Evolutionary conservation across 2,113 vertebrate species (phyloP).

Genomic region (Zeus faber): DNA sequence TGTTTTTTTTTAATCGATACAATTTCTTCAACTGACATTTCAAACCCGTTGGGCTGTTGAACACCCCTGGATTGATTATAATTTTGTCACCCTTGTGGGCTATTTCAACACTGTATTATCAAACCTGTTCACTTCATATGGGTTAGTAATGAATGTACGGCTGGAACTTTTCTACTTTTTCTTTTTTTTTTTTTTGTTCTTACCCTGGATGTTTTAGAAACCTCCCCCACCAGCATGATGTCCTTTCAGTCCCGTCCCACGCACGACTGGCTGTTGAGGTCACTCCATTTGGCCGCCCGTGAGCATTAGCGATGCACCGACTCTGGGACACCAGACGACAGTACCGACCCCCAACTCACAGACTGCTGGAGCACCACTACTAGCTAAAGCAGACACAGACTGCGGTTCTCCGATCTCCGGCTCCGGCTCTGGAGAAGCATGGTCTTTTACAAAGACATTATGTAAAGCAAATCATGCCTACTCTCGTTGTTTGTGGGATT

Average conservation of each 20-base stretch:
- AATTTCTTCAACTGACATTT: not conserved
- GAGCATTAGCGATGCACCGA: not conserved
- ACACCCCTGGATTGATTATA: not conserved
- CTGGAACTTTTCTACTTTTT: too few species aligned
- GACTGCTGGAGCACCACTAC: not conserved
- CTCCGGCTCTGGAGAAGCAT: too few species aligned
- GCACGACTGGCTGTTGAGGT: not conserved
- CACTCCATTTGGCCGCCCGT: not conserved
- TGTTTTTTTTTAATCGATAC: not conserved
- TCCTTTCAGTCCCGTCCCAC: not conserved
- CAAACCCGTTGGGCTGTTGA: not conserved
- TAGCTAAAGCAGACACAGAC: too few species aligned
- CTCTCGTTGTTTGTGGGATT: too few species aligned
- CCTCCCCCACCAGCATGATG: not conserved
- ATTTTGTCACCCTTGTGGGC: not conserved
- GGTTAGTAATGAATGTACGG: not conserved
- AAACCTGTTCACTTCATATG: not conserved
- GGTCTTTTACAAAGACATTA: too few species aligned
- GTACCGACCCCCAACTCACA: not conserved
- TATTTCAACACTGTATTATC: too few species aligned
- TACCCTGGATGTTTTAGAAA: not conserved
- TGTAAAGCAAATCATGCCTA: too few species aligned
- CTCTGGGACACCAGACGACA: not conserved
- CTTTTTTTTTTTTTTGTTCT: not conserved
- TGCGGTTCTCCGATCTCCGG: too few species aligned